phyloP scores from a whole-genome alignment of 1,140 invertebrate species.

The Apis laboriosa region DNA sequence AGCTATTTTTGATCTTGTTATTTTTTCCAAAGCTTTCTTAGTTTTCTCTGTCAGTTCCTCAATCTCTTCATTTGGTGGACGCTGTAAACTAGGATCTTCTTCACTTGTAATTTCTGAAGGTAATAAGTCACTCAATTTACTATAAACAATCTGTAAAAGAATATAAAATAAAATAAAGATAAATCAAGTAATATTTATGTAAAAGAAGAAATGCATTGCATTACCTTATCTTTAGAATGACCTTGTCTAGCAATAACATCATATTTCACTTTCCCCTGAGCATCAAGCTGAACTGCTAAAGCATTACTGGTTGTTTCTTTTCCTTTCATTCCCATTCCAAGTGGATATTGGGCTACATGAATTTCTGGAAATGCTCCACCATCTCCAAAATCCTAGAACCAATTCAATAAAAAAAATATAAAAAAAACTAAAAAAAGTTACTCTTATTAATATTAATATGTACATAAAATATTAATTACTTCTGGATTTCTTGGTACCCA shows the following conservation, averaged over 20 bases:
- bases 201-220: not conserved
- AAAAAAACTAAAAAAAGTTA: not conserved
- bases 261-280: slow-evolving; percentile 97
- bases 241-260: slow-evolving; percentile 97
- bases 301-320: slow-evolving; percentile 93
- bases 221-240: slow-evolving; percentile 96
- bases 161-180: not conserved
- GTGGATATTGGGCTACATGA: slow-evolving; percentile 97
- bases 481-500: slow-evolving; percentile 95
- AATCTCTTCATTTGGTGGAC: slow-evolving; percentile 92
- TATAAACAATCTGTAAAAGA: slow-evolving; percentile 92
- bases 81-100: slow-evolving; percentile 93
- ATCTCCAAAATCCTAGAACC: slow-evolving; percentile 90
- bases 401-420: not conserved
- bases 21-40: slow-evolving; percentile 90
- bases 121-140: slow-evolving; percentile 95
- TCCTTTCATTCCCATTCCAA: slow-evolving; percentile 90
- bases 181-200: not conserved
- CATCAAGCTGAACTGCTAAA: slow-evolving; percentile 95
- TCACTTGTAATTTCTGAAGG: slow-evolving; percentile 96
- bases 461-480: slow-evolving; percentile 82
- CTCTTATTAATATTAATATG: not conserved
- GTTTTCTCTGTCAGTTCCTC: slow-evolving; percentile 94
- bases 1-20: slow-evolving; percentile 94
- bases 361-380: slow-evolving; percentile 99